A percentile compares a stretch with the other conserved stretches of the same genome.
Evolutionary conservation across 1,140 invertebrate species (phyloP).

Genomic region (Tachypleus tridentatus): DNA sequence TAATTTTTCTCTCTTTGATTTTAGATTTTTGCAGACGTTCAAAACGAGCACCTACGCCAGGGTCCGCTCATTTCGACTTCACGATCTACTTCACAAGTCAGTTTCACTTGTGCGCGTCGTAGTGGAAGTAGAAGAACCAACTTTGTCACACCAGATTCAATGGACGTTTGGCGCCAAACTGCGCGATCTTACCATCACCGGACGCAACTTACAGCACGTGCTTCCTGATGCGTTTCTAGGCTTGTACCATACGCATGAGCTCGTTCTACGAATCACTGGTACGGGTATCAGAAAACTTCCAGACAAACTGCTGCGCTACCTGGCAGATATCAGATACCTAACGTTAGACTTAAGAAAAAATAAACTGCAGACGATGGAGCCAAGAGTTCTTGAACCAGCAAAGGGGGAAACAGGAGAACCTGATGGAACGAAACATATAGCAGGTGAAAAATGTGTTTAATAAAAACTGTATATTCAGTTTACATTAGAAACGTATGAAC

Average conservation of each 20-base stretch:
- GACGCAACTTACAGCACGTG: constrained; percentile 19
- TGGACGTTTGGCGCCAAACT: constrained; percentile 24
- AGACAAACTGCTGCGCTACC: constrained; percentile 18
- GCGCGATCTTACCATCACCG: constrained; percentile 22
- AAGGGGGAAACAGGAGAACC: too few species aligned
- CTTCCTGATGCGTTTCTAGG: constrained; percentile 24
- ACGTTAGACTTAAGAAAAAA: constrained; percentile 22
- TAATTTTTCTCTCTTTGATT: neutral
- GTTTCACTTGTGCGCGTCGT: constrained; percentile 13
- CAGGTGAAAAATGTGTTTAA: neutral
- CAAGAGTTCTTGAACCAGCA: too few species aligned
- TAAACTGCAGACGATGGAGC: neutral
- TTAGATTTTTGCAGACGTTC: constrained; percentile 17
- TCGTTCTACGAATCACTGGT: constrained; percentile 18
- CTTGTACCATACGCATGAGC: constrained; percentile 19
- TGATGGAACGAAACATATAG: neutral
- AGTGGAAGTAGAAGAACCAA: constrained; percentile 21
- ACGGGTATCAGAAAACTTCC: constrained; percentile 20
- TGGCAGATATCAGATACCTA: constrained; percentile 21
- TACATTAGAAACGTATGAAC: too few species aligned
- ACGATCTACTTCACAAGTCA: constrained; percentile 20
- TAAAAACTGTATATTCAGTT: too few species aligned
- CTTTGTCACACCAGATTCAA: constrained; percentile 24
- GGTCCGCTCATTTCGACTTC: constrained; percentile 23
- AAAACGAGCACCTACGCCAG: constrained; percentile 22